Conservation (phyloP, 2,888 invertebrate genomes). For the Drosophila merina region DNA sequence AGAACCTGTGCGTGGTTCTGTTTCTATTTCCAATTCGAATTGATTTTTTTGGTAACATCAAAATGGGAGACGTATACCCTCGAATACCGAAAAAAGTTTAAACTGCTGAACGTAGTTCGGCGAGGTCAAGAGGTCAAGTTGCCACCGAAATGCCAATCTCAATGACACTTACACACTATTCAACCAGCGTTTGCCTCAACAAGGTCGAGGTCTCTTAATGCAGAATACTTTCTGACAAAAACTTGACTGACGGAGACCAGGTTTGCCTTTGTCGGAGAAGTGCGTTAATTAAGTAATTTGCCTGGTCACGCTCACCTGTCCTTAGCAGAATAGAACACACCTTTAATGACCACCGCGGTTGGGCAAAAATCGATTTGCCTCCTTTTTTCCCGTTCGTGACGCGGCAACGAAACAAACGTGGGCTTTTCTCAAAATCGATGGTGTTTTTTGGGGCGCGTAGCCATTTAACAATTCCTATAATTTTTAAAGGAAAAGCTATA, state of each 20-base stretch:
- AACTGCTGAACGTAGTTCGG: neutral
- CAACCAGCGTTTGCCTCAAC: conserved; percentile 14
- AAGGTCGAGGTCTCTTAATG: conserved; percentile 45
- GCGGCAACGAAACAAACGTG: conserved; percentile 14
- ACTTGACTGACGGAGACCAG: conserved; percentile 17
- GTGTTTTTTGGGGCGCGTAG: conserved; percentile 32
- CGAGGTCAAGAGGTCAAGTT: conserved; percentile 56
- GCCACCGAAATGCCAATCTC: conserved; percentile 30
- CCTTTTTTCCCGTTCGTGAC: conserved; percentile 24
- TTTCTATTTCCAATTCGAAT: conserved; percentile 25
- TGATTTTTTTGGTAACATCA: conserved; percentile 30
- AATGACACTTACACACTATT: conserved; percentile 28
- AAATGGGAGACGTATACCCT: neutral
- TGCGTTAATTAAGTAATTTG: conserved; percentile 70
- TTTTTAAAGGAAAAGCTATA: neutral
- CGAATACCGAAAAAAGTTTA: conserved; percentile 6
- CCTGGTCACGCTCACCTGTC: conserved; percentile 56
- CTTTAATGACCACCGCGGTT: conserved; percentile 27
- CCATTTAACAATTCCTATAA: conserved; percentile 41
- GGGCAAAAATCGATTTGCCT: conserved; percentile 58
- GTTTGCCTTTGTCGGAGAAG: conserved; percentile 43
- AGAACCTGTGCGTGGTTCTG: conserved; percentile 34
- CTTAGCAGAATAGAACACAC: conserved; percentile 33
- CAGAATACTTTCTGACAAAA: conserved; percentile 22
- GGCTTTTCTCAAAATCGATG: conserved; percentile 47